Evolutionary conservation across 2,797 vertebrate genomes (phyloP), one percentile per base, ranked within the genome.

Genomic region (Protosalanx chinensis): DNA sequence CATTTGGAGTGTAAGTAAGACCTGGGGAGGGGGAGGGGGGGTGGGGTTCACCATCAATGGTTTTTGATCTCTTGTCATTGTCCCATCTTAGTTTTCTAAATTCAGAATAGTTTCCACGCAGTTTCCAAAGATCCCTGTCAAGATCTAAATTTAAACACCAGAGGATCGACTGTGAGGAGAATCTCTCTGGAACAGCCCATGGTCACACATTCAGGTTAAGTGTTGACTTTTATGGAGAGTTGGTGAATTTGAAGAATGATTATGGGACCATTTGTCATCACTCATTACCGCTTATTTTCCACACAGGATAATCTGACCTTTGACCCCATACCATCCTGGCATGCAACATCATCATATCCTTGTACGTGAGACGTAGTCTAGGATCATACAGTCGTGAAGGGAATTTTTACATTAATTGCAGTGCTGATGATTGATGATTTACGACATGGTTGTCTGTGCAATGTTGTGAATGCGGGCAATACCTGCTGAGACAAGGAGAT

Each of bases 1-100:
- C 71, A 78, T 85, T 83, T 85, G 80, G 82, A 78, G 70, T 79
- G 76, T 78, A 29, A 79, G 76, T 78, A 29, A 79, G 84, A 70
- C 74, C 74, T 72, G 53, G 67, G 71, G 81, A 79, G 74, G 82
- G 80, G 77, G 46, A 53, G 67, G 72, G 81, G 79, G 75, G 82
- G 80, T 76, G 51, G 74, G 75, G 72, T 37, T 18, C 72, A 79
- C 81, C 76, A 76, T 70, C 27, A 53, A 75, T 65, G 76, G 23
- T 27, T 80, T 80, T 83, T 73, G 66, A 30, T 86, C 56, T n/a
- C 53, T 33, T 33, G 49, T 58, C n/a, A 73, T 73, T 64, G 67
- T 51, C 82, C 62, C 67, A 10, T 59, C 49, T 20, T 67, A 60
- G 46, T 64, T 74, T 74, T 82, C 75, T 78, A 66, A 79, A 77